A percentile compares a stretch with the other conserved stretches of the same genome.
phyloP scores from a whole-genome alignment of 2,113 vertebrate species.

The Bufo bufo region DNA sequence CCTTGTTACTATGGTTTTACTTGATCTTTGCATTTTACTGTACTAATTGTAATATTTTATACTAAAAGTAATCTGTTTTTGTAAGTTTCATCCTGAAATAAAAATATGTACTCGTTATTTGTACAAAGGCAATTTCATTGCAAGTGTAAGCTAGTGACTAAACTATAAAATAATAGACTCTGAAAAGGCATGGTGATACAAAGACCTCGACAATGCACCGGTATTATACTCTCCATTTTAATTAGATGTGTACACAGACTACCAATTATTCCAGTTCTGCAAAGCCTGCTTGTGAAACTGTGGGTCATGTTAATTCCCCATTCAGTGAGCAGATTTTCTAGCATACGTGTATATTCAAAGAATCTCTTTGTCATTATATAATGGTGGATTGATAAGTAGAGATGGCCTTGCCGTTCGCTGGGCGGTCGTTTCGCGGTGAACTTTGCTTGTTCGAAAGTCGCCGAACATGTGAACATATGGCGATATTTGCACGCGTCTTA shows the following conservation, averaged over 20 bases:
- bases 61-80: not conserved
- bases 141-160: not conserved
- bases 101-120: not conserved
- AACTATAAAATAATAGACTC: conserved; percentile 44
- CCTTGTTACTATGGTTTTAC: not conserved
- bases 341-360: not conserved
- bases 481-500: too few relatives aligned
- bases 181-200: not conserved
- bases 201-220: conserved; percentile 18
- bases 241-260: conserved; percentile 52
- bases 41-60: not conserved
- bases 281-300: conserved; percentile 11
- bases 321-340: not conserved
- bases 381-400: not conserved
- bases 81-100: not conserved
- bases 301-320: conserved; percentile 28
- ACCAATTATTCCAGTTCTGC: conserved; percentile 43
- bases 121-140: not conserved
- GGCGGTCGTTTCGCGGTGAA: too few relatives aligned
- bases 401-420: too few relatives aligned
- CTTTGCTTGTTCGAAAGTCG: too few relatives aligned
- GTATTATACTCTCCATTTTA: conserved; percentile 49
- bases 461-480: too few relatives aligned
- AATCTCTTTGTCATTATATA: not conserved
- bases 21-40: conserved; percentile 6